phyloP scores from a whole-genome alignment of 2,113 vertebrate genomes.

The Scomber japonicus region DNA sequence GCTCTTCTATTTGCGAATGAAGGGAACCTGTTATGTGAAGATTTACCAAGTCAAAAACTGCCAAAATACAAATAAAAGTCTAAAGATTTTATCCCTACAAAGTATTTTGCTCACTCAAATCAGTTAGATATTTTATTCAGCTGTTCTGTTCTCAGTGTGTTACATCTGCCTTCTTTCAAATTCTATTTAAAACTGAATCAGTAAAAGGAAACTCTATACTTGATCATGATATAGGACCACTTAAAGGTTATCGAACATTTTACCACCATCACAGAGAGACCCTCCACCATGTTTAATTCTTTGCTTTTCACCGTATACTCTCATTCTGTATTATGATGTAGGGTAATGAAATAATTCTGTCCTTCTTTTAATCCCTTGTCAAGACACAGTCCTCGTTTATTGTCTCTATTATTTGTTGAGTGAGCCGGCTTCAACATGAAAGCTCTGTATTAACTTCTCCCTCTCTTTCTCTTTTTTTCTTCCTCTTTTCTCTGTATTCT shows the following conservation, averaged over 20 bases:
- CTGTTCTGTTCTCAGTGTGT: no score
- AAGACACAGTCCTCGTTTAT: background rate
- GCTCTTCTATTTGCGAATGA: background rate
- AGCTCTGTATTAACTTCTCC: conserved; percentile 18
- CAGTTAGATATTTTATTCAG: no score
- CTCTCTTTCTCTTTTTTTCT: background rate
- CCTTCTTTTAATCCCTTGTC: background rate
- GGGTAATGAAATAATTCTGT: no score
- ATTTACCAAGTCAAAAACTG: background rate
- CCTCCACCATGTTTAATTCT: background rate
- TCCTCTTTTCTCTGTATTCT: background rate
- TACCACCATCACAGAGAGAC: background rate
- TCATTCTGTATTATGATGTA: background rate
- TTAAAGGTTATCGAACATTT: background rate
- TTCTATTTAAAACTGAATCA: background rate
- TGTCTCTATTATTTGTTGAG: background rate
- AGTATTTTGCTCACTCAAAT: no score
- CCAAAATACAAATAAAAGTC: background rate
- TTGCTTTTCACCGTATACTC: background rate
- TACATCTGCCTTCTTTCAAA: background rate
- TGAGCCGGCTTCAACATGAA: background rate
- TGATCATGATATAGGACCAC: background rate
- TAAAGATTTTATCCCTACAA: background rate
- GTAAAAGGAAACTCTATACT: background rate
- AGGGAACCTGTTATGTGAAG: background rate